Base-by-base conservation (phyloP, 2,888 invertebrate genomes). In the Unio pictorum region DNA sequence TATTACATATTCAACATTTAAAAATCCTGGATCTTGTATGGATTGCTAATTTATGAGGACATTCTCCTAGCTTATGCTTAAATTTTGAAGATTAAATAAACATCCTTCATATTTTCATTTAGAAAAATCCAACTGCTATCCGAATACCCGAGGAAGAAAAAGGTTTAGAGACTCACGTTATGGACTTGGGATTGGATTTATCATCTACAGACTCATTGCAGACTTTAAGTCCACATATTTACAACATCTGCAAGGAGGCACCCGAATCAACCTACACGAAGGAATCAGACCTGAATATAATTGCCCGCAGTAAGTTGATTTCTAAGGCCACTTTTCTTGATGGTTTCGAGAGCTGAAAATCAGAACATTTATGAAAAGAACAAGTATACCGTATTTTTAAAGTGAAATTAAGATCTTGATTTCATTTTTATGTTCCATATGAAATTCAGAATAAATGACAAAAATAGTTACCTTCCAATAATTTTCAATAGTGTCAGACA, bases 121-220 rank as follows among this genome's bases (percentile, higher is more conserved):
- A 91, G 91, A 93, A 93, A 91, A 96, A 96, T 91, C 95, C 96
- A 6, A 95, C 95, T 72, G 95, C 96, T 23, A 94, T 97, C 59
- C 92, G 98, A 55, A 93, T 94, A 1, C 96, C 97, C 0, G 98
- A 98, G 88, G 96, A 97, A 85, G 96, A 97, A 86, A 93, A 94
- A 79, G 96, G 96, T 4, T 94, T 94, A 87, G 94, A 95, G 64
- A 95, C 94, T 87, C 94, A 94, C 79, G 94, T 95, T 5, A 94
- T 97, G 92, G 95, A 96, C 81, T 93, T 95, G 67, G 94, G 94
- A 91, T 93, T 97, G 54, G 93, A 94, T 81, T 90, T 94, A 63
- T 45, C 45, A 45, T 11, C 45, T 11, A 45, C 45, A 45, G 92
- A 93, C 68, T 93, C 93, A 83, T 93, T 94, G 17, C 91, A 92